Base-by-base conservation (phyloP, 2,888 invertebrate genomes). In the Teinopalpus imperialis region DNA sequence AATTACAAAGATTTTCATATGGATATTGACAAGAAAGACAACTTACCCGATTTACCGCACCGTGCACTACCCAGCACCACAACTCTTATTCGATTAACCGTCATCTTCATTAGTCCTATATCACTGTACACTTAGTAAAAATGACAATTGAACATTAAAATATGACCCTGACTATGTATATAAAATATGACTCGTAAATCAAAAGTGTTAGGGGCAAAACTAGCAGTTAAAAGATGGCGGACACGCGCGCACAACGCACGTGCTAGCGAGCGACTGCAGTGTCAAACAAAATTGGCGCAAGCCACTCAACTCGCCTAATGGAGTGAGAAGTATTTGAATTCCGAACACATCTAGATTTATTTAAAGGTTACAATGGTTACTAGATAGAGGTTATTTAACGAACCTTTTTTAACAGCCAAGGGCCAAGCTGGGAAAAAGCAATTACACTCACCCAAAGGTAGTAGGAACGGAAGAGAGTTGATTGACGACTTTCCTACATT, bases 41-140 rank as follows among this genome's bases (percentile, higher is more conserved):
- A 75, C 91, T 91, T 81, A 94, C 94, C 94, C 66, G 94, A 93
- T 88, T 94, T 94, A 74, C 94, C 94, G 76, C 93, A 93, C 68
- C 92, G 90, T 64, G 93, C 89, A 82, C 93, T 92, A 66, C 94
- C 94, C 67, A 94, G 91, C 74, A 94, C 93, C 79, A 93, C 94
- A 66, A 94, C 93, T 85, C 93, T 91, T 86, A 94, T 93, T 89
- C 93, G 91, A 89, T 93, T 93, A 70, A 93, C 92, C 83, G 94
- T 93, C 87, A 94, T 94, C 93, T 94, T 94, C 85, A 85, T 87
- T 61, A 62, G 71, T 78, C 66, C 69, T 66, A 49, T 59, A 56
- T 52, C 70, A 75, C 81, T 66, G 54, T 56, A 66, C 76, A 72
- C 67, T 64, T 26, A 23, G 7, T 10, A 41, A 35, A 42, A 49